Percentiles rank a stretch among this genome's conserved stretches.
phyloP scores from a whole-genome alignment of 2,797 vertebrate genomes.

The Denticeps clupeoides region DNA sequence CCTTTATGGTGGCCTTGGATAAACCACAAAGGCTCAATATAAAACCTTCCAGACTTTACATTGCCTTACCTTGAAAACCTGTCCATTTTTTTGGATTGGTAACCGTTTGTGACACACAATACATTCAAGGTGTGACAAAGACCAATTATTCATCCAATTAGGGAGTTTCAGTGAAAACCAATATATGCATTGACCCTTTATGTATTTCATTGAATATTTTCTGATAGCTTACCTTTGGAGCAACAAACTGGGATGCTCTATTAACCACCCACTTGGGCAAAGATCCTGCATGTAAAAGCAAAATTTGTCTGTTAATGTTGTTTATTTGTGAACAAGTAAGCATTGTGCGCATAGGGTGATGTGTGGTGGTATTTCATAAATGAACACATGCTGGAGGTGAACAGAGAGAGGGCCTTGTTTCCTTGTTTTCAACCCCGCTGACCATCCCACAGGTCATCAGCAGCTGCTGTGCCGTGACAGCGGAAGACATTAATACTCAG shows the following conservation, averaged over 20 bases:
- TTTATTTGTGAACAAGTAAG: too few species aligned
- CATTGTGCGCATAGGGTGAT: too few species aligned
- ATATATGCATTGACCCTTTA: neutral
- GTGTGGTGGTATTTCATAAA: neutral
- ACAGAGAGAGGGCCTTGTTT: neutral
- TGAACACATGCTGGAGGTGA: slow-evolving; percentile 1
- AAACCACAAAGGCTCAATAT: too few species aligned
- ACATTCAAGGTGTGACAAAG: too few species aligned
- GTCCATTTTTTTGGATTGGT: too few species aligned
- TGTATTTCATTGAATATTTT: neutral
- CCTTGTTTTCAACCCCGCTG: neutral
- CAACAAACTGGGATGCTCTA: slow-evolving; percentile 77
- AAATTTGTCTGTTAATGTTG: too few species aligned
- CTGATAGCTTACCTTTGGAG: slow-evolving; percentile 67
- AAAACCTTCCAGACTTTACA: too few species aligned
- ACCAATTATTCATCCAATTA: too few species aligned
- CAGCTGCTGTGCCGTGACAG: slow-evolving; percentile 18
- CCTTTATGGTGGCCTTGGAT: too few species aligned
- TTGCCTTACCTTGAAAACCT: too few species aligned
- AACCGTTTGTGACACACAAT: too few species aligned
- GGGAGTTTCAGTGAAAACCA: too few species aligned
- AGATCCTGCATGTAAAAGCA: slow-evolving; percentile 57
- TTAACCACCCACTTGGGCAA: slow-evolving; percentile 88
- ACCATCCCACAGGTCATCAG: slow-evolving; percentile 14
- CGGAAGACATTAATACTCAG: slow-evolving; percentile 32